phyloP scores from a whole-genome alignment of 2,113 vertebrate genomes.

The Toxotes chatareus region DNA sequence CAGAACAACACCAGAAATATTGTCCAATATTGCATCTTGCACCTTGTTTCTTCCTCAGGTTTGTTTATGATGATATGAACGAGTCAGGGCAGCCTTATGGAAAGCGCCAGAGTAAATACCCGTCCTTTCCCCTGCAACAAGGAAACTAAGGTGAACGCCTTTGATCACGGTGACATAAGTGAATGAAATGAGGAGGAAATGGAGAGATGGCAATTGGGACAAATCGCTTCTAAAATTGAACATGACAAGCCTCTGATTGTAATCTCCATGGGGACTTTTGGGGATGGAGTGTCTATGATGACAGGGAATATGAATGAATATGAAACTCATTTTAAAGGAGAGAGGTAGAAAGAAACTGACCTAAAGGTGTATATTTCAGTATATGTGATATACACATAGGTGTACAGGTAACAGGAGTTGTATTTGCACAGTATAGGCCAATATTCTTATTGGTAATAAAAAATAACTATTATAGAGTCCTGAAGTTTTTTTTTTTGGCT shows the following conservation, averaged over 20 bases:
- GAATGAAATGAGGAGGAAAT: slow-evolving; percentile 81
- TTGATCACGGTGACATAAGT: slow-evolving; percentile 79
- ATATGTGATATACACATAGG: background rate
- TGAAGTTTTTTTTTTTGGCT: background rate
- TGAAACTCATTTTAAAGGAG: slow-evolving; percentile 50
- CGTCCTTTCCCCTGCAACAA: slow-evolving; percentile 48
- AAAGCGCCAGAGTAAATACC: slow-evolving; percentile 65
- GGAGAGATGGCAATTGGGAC: slow-evolving; percentile 80
- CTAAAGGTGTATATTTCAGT: slow-evolving; percentile 18
- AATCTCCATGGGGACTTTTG: slow-evolving; percentile 78
- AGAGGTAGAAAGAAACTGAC: slow-evolving; percentile 12
- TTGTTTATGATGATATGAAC: slow-evolving; percentile 60
- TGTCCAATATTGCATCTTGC: slow-evolving; percentile 7
- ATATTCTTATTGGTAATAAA: background rate
- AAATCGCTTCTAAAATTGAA: slow-evolving; percentile 81
- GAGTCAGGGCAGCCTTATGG: slow-evolving; percentile 56
- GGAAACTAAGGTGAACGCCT: slow-evolving; percentile 71
- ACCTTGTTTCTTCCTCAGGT: slow-evolving; percentile 1
- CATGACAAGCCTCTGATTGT: slow-evolving; percentile 84
- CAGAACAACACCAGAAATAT: slow-evolving; percentile 3
- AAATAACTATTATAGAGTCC: background rate
- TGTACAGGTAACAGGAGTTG: background rate
- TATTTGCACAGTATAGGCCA: background rate
- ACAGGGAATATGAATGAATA: slow-evolving; percentile 71
- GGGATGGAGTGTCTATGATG: slow-evolving; percentile 68